Evolutionary conservation across 2,113 vertebrate genomes (phyloP).

Genomic region (Triplophysa rosa): DNA sequence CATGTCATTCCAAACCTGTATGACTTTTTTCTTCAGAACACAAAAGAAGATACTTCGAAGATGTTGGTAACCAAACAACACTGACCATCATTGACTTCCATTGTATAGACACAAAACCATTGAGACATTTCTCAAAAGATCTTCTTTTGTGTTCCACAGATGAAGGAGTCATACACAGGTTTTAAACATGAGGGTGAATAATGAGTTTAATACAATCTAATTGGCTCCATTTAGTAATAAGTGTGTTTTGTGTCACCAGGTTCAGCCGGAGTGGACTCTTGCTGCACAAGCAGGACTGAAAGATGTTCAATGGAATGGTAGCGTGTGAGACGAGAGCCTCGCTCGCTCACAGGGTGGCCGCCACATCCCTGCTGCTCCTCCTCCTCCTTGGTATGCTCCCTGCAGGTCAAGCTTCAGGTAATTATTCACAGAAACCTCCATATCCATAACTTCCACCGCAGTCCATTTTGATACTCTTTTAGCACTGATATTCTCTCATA

Average conservation of each 20-base stretch:
- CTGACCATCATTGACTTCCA: too few species aligned
- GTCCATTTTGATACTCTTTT: not conserved
- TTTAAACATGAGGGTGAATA: too few species aligned
- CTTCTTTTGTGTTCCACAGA: too few species aligned
- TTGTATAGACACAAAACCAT: too few species aligned
- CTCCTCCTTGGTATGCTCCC: slow-evolving; percentile 70
- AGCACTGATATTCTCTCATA: not conserved
- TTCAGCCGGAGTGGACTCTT: slow-evolving; percentile 70
- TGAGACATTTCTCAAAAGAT: too few species aligned
- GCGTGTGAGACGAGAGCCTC: slow-evolving; percentile 70
- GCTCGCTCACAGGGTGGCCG: slow-evolving; percentile 52
- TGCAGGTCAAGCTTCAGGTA: slow-evolving; percentile 73
- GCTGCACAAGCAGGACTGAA: slow-evolving; percentile 66
- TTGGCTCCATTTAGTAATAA: not conserved
- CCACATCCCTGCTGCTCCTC: slow-evolving; percentile 67
- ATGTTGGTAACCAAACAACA: not conserved
- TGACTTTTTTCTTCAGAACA: too few species aligned
- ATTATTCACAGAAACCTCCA: slow-evolving; percentile 20
- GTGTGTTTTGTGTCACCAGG: slow-evolving; percentile 56
- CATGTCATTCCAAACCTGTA: too few species aligned
- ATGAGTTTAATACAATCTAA: not conserved
- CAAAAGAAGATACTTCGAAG: too few species aligned
- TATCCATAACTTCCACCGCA: not conserved
- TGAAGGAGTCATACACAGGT: too few species aligned
- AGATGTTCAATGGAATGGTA: slow-evolving; percentile 79